Base-by-base conservation (phyloP, 2,113 vertebrate genomes). In the Pholis gunnellus region DNA sequence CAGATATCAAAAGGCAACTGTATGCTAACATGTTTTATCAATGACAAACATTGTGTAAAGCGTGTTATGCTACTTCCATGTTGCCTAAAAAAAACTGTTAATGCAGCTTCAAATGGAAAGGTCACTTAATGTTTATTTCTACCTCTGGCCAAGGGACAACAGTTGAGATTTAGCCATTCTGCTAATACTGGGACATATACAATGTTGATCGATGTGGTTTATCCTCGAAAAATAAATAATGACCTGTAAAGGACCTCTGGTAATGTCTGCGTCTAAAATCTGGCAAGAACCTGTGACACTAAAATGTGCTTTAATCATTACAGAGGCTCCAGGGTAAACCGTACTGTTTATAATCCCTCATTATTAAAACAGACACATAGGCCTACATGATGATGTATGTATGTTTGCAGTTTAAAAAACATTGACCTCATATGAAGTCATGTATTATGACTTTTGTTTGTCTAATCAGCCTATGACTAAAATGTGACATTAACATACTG, bases 381-480 rank as follows among this genome's bases (percentile, higher is more conserved):
- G 38, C 13, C 22, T 6, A 14, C 44, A 27, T 7, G 10, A 27
- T 7, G 10, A 6, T 63, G 18, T 54, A 42, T 73, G 38, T 36
- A 2, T 68, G 34, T 75, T 50, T 75, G n/a, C 20, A 44, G 14
- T 42, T 44, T 42, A 40, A 52, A 57, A 52, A 57, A 74, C 38
- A 60, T 5, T 60, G 34, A 71, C 50, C 25, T 78, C 20, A 52
- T 54, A 46, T 70, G 54, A 79, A 9, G 25, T 81, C 73, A 81
- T 34, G 20, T 20, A 22, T 66, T 31, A n/a, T 14, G 20, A 46
- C n/a, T 61, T 56, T 73, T 31, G 42, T 75, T 72, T 44, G 13
- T 63, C 5, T 27, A 20, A 67, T 40, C n/a, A 54, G 6, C 5
- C n/a, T 29, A 3, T 60, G 9, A 31, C 9, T 60, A 13, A 61